Percentiles rank a stretch among this genome's conserved stretches.
Conservation (phyloP, 2,113 vertebrate genomes). For the Muscicapa adusta region DNA sequence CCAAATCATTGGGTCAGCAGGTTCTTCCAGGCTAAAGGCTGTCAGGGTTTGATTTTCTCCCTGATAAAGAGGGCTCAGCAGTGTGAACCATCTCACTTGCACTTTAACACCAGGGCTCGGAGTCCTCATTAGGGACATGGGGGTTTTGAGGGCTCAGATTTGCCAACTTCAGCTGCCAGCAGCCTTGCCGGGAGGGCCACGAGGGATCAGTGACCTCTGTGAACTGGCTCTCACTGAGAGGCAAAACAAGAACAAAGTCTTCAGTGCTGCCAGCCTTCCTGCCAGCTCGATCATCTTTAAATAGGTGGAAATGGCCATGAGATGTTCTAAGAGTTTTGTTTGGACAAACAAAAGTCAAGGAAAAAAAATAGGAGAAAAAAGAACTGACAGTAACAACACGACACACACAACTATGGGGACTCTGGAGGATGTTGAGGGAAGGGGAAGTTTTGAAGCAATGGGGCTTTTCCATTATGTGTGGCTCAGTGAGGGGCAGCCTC, state of each 20-base stretch:
- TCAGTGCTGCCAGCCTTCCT: conserved; percentile 34
- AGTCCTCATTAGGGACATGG: not conserved
- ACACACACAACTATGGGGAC: conserved; percentile 38
- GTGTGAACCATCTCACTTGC: conserved; percentile 4
- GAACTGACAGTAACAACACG: conserved; percentile 9
- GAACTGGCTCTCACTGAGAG: conserved; percentile 37
- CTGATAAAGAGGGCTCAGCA: not conserved
- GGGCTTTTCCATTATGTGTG: not conserved
- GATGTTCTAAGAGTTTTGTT: conserved; percentile 59
- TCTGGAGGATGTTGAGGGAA: not conserved
- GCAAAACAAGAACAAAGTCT: conserved; percentile 65
- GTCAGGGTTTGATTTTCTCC: conserved; percentile 11
- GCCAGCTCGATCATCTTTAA: conserved; percentile 60
- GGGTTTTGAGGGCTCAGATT: not conserved
- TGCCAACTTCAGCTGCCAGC: not conserved
- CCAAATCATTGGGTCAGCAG: conserved; percentile 5
- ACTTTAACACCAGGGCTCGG: not conserved
- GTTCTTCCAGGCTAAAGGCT: conserved; percentile 34
- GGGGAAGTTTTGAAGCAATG: not conserved
- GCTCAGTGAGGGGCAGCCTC: not conserved
- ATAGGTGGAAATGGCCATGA: conserved; percentile 64
- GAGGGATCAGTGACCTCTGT: conserved; percentile 17
- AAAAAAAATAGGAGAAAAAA: not conserved
- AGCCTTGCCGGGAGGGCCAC: not conserved
- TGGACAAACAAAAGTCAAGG: conserved; percentile 56